Evolutionary conservation across 2,797 vertebrate genomes (phyloP).

Genomic region (Propithecus deckenii): DNA sequence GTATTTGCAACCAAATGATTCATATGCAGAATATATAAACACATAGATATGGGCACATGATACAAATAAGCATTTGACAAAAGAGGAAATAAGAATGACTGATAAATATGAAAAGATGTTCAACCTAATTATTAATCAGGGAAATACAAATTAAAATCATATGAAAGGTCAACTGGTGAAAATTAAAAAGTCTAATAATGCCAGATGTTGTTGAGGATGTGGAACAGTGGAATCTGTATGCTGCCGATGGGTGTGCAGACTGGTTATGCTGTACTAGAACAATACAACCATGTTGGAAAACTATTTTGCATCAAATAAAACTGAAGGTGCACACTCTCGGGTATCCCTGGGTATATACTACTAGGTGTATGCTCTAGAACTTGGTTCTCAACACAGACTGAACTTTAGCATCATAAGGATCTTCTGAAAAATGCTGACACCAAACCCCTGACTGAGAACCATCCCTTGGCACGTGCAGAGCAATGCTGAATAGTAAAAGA

Average conservation of each 20-base stretch:
- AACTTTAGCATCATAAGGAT: not conserved
- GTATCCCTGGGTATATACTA: not conserved
- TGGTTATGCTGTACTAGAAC: not conserved
- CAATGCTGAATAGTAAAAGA: not conserved
- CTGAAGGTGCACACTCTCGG: not conserved
- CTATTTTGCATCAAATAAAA: not conserved
- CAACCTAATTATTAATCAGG: not conserved
- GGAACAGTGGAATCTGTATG: not conserved
- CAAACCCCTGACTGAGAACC: not conserved
- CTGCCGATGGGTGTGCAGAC: not conserved
- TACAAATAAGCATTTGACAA: not conserved
- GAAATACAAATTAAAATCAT: not conserved
- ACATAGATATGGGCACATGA: not conserved
- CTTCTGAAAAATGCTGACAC: not conserved
- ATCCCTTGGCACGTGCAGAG: not conserved
- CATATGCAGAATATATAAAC: not conserved
- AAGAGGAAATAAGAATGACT: not conserved
- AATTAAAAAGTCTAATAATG: not conserved
- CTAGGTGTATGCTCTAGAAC: not conserved
- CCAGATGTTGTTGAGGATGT: not conserved
- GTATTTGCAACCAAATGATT: not conserved
- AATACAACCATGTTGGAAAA: not conserved
- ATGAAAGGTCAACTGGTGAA: not conserved
- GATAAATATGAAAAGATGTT: not conserved
- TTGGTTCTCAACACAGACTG: not conserved